These are phyloP conservation scores for Drosophila pullipes DNA, from an alignment of 2,888 invertebrate species.

Conservation along the genomic window DNA sequence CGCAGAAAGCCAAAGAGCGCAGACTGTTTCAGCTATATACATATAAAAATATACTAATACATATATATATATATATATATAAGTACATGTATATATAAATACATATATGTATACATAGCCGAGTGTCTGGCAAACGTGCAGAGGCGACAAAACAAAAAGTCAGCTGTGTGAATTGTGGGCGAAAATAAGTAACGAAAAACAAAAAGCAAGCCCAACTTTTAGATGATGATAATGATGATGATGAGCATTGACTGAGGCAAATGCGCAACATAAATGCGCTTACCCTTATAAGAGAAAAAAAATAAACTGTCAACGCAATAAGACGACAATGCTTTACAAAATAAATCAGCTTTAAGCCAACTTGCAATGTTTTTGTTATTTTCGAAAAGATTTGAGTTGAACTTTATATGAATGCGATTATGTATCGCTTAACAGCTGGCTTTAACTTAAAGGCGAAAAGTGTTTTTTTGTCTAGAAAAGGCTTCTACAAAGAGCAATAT, in stretches of 20 bases:
- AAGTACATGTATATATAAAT: slow-evolving; percentile 3
- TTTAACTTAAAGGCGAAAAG: background rate
- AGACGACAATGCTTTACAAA: slow-evolving; percentile 15
- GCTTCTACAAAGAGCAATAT: background rate
- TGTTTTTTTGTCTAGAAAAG: background rate
- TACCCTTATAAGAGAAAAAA: slow-evolving; percentile 8
- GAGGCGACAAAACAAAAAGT: slow-evolving; percentile 56
- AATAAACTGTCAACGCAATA: slow-evolving; percentile 23
- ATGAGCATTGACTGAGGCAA: slow-evolving; percentile 59
- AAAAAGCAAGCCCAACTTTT: slow-evolving; percentile 25
- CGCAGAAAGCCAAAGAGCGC: slow-evolving; percentile 40
- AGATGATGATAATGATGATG: slow-evolving; percentile 20
- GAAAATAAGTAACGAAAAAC: slow-evolving; percentile 38
- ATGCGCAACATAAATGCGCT: slow-evolving; percentile 39
- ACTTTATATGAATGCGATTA: background rate
- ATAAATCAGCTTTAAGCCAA: slow-evolving; percentile 29
- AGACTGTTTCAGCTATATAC: slow-evolving; percentile 37
- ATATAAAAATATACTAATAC: background rate
- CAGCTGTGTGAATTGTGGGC: slow-evolving; percentile 59
- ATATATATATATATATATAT: background rate
- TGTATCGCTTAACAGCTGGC: background rate
- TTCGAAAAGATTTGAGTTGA: slow-evolving; percentile 9
- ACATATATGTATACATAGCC: slow-evolving; percentile 22
- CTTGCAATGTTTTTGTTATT: slow-evolving; percentile 8
- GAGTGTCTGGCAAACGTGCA: slow-evolving; percentile 48